A percentile compares a stretch with the other conserved stretches of the same genome.
phyloP scores from a whole-genome alignment of 2,888 invertebrate species.

The Pyrochroa serraticornis region DNA sequence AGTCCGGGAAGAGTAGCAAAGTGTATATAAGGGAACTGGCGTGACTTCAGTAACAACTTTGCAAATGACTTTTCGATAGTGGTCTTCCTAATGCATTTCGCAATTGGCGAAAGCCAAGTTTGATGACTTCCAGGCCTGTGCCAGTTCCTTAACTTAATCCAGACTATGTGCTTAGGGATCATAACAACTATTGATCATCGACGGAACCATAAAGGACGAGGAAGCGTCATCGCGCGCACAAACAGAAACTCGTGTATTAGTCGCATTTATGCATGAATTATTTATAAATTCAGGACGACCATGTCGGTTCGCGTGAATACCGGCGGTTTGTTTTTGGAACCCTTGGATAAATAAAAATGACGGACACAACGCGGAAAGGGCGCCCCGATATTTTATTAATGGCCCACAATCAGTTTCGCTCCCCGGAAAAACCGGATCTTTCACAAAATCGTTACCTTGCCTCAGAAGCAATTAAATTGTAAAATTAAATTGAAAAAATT shows the following conservation, averaged over 20 bases:
- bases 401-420: not conserved
- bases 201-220: not conserved
- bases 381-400: slow-evolving; percentile 5
- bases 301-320: slow-evolving; percentile 3
- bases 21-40: slow-evolving; percentile 18
- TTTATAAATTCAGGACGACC: not conserved
- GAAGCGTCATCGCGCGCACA: no score
- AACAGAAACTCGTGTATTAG: no score
- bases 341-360: not conserved
- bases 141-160: slow-evolving; percentile 34
- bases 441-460: no score
- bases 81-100: slow-evolving; percentile 43
- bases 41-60: slow-evolving; percentile 41
- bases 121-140: slow-evolving; percentile 38
- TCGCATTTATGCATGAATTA: not conserved
- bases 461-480: no score
- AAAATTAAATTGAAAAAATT: no score
- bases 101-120: slow-evolving; percentile 46
- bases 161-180: slow-evolving; percentile 28
- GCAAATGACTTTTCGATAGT: slow-evolving; percentile 48
- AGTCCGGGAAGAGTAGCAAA: slow-evolving; percentile 6
- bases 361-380: not conserved
- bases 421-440: not conserved
- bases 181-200: slow-evolving; percentile 28
- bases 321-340: not conserved